Conservation (phyloP, 2,113 vertebrate species). For the Regulus satrapa region DNA sequence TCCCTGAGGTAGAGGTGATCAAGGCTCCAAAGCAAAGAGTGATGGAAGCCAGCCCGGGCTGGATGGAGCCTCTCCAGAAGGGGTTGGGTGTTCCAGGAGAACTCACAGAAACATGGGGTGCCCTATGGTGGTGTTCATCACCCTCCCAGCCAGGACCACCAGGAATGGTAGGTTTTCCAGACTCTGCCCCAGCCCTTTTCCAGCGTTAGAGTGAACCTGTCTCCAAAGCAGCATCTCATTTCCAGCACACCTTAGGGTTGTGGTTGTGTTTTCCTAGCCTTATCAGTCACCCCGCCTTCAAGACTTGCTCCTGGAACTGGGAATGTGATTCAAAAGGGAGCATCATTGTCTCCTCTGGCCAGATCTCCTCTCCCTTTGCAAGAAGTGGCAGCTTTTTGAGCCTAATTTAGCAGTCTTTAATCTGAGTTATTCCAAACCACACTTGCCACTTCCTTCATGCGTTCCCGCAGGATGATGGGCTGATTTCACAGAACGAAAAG, state of each 20-base stretch:
- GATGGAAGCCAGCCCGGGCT: not conserved
- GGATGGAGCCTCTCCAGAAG: not conserved
- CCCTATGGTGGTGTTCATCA: not conserved
- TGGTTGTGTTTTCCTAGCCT: not conserved
- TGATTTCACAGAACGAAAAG: constrained; percentile 62
- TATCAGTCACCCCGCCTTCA: not conserved
- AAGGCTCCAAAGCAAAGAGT: not conserved
- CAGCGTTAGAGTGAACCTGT: rapidly evolving
- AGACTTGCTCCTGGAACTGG: not conserved
- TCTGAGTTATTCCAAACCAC: constrained; percentile 49
- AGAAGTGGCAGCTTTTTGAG: not conserved
- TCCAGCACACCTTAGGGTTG: not conserved
- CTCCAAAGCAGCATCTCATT: not conserved
- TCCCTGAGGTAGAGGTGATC: not conserved
- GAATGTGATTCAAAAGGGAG: not conserved
- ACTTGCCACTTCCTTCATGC: constrained; percentile 40
- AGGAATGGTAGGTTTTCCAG: not conserved
- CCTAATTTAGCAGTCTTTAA: constrained; percentile 64
- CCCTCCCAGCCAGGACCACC: not conserved
- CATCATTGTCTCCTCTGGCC: not conserved
- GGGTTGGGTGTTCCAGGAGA: too few relatives aligned
- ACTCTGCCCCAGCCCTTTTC: not conserved
- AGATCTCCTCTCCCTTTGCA: not conserved
- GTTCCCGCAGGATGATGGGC: constrained; percentile 45
- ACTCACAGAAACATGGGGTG: not conserved